Base-by-base conservation (phyloP, 2,888 invertebrate genomes). In the Leucophenga montana region DNA sequence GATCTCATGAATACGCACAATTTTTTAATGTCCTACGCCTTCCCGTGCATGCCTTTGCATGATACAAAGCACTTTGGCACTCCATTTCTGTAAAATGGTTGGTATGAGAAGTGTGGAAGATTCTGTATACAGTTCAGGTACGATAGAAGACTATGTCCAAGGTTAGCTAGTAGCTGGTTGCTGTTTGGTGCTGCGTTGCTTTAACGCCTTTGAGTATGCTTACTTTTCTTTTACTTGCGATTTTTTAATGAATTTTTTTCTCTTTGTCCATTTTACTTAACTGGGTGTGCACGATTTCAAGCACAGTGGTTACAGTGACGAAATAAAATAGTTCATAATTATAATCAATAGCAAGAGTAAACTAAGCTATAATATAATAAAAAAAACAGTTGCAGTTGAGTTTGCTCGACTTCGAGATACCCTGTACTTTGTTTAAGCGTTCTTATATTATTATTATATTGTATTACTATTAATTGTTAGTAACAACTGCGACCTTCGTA, bases 11-110 rank as follows among this genome's bases (percentile, higher is more conserved):
- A 75, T 75, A 78, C 75, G 76, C 74, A 75, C 73, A 74, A 76
- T 76, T 78, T 77, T 78, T 76, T 75, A 78, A 74, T 73, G 73
- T 68, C 67, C 62, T 64, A 64, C 46, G 62, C 33, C 46, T 66
- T 72, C 69, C 54, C 56, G 57, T 33, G 33, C 33, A 11, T 14
- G 20, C 62, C 62, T 64, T 64, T 64, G 62, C 62, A 64, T 64
- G 62, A 13, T 44, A 64, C 39, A 48, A n/a, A 16, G 48, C 53
- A 53, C 33, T 66, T 53, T 50, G 31, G 14, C 22, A 20, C 39
- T 39, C 27, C 20, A 27, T 56, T 53, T 53, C 53, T 5, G n/a
- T 53, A 4, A 5, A 16, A 50, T 4, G 3, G 14, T 53, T 20
- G 1, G 48, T 48, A 3, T 16, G 48, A 5, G 18, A 16, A 11